Conservation (phyloP, 1,140 invertebrate species). For the Eubasilissa regina region DNA sequence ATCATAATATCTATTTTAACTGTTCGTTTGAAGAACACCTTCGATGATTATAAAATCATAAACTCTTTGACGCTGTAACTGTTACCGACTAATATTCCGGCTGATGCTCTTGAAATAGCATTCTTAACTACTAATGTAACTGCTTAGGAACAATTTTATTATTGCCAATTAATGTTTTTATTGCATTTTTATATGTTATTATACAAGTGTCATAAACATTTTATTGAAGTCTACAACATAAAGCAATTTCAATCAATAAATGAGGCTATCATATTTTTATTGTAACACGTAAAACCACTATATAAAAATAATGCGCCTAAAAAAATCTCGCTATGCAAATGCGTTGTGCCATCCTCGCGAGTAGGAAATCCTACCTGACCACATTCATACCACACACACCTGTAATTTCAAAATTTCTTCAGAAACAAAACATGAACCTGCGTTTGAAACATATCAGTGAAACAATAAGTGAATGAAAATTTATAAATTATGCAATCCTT, state of each 20-base stretch:
- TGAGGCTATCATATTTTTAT: constrained; percentile 44
- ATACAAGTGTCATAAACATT: constrained; percentile 33
- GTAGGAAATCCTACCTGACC: too few relatives aligned
- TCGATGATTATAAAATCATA: neutral
- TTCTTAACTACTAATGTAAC: constrained; percentile 23
- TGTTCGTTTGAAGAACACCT: too few relatives aligned
- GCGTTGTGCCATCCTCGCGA: too few relatives aligned
- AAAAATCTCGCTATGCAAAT: constrained; percentile 14
- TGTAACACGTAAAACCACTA: constrained; percentile 40
- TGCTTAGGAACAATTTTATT: constrained; percentile 40
- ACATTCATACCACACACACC: too few relatives aligned
- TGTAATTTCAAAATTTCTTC: too few relatives aligned
- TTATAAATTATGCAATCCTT: too few relatives aligned
- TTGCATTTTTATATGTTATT: constrained; percentile 29
- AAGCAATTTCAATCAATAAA: constrained; percentile 43
- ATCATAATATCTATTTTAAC: too few relatives aligned
- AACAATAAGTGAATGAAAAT: too few relatives aligned
- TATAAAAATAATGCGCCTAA: constrained; percentile 5
- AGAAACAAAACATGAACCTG: too few relatives aligned
- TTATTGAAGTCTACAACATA: constrained; percentile 29
- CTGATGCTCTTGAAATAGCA: neutral
- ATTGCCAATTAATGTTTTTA: constrained; percentile 37
- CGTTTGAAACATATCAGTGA: too few relatives aligned
- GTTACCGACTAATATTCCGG: neutral
- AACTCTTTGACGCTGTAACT: constrained; percentile 12